These are phyloP conservation scores for Craterocephalus amniculus DNA, from an alignment of 2,797 vertebrate species.

Conservation along the genomic window DNA sequence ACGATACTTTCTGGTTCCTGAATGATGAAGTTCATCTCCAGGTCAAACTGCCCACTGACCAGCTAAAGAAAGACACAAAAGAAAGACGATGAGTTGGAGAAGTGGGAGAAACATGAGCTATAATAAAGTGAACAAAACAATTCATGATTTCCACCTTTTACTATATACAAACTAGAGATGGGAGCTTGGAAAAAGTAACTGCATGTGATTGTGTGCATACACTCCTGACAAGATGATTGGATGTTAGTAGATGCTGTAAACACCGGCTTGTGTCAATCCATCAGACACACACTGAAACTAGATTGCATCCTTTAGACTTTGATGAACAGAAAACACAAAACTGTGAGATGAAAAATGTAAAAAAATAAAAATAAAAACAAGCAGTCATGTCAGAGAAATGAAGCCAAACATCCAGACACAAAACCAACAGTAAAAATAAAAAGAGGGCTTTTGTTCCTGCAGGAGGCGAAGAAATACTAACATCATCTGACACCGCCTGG, in stretches of 20 bases:
- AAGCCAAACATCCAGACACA: conserved; percentile 25
- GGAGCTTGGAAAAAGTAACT: too few species aligned
- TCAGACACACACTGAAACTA: conserved; percentile 5
- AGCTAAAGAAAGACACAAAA: conserved; percentile 79
- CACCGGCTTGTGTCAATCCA: conserved; percentile 34
- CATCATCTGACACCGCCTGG: conserved; percentile 54
- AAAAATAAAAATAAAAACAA: conserved; percentile 21
- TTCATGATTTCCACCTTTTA: background rate
- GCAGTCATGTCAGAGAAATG: conserved; percentile 21
- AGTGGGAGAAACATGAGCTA: background rate
- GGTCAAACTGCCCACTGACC: conserved; percentile 95
- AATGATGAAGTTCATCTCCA: conserved; percentile 99
- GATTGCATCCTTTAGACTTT: background rate
- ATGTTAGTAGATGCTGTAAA: conserved; percentile 34
- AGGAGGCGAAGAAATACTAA: conserved; percentile 46
- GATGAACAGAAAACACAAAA: conserved; percentile 18
- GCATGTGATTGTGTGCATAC: background rate
- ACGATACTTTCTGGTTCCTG: conserved; percentile 93
- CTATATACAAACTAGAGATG: background rate
- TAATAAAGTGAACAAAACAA: background rate
- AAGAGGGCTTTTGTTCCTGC: conserved; percentile 52
- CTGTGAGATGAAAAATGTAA: background rate
- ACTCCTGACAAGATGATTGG: conserved; percentile 36
- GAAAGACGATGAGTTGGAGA: background rate
- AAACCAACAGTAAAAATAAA: conserved; percentile 11